phyloP scores from a whole-genome alignment of 2,113 vertebrate genomes.

The Peromyscus maniculatus region DNA sequence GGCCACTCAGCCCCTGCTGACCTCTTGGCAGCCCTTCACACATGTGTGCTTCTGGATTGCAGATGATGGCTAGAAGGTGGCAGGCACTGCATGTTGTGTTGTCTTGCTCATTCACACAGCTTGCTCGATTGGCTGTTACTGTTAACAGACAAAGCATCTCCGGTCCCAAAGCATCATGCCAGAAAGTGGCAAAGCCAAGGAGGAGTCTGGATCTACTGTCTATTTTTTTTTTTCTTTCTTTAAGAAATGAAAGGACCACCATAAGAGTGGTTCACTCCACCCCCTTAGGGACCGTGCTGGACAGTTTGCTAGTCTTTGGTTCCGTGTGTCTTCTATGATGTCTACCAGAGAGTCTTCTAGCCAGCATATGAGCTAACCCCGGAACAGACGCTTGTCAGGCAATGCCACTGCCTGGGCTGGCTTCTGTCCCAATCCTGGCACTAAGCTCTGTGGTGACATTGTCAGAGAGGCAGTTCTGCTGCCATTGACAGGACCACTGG shows the following conservation, averaged over 20 bases:
- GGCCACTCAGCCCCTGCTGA: neutral
- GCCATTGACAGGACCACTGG: neutral
- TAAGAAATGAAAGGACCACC: neutral
- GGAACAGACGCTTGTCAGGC: conserved; percentile 54
- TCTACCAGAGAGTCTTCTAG: conserved; percentile 39
- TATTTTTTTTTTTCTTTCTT: neutral
- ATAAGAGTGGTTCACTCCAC: neutral
- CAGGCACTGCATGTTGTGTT: neutral
- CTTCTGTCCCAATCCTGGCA: conserved; percentile 57
- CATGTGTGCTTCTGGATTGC: neutral
- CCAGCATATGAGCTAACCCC: conserved; percentile 5
- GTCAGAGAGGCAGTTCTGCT: neutral
- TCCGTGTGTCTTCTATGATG: conserved; percentile 41
- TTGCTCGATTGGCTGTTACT: neutral
- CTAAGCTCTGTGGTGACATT: neutral
- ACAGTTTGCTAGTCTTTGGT: neutral
- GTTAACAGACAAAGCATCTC: conserved; percentile 13
- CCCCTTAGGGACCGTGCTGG: neutral
- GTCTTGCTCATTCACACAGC: neutral
- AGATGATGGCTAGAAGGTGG: neutral
- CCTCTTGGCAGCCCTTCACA: neutral
- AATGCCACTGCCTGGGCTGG: conserved; percentile 8
- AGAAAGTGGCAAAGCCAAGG: conserved; percentile 1
- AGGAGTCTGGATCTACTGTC: neutral
- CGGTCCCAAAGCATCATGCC: conserved; percentile 19